Percentiles rank a stretch among this genome's conserved stretches.
Conservation (phyloP, 2,888 invertebrate species). For the Eupithecia subumbrata region DNA sequence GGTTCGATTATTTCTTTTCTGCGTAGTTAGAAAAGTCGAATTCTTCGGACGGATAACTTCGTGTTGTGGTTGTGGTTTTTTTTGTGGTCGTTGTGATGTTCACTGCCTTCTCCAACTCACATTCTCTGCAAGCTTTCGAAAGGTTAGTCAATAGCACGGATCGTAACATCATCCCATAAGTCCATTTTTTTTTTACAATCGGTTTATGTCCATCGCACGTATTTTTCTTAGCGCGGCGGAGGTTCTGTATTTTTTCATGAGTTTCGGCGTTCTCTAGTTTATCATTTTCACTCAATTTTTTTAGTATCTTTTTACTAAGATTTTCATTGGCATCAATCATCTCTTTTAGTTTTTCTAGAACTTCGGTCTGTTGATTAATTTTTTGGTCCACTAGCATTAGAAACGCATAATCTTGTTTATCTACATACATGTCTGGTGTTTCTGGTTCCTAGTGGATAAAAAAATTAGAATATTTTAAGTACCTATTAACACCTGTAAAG, state of each 20-base stretch:
- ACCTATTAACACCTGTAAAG: background rate
- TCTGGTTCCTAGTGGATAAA: constrained; percentile 56
- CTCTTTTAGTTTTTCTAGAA: constrained; percentile 60
- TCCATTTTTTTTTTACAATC: constrained; percentile 59
- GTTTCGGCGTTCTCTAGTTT: no score
- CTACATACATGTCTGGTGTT: constrained; percentile 45
- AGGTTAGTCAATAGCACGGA: constrained; percentile 52
- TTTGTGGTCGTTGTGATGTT: background rate
- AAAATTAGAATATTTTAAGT: constrained; percentile 7
- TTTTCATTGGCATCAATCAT: constrained; percentile 54
- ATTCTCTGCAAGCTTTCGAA: constrained; percentile 43
- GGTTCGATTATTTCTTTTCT: background rate
- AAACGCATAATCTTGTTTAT: constrained; percentile 41
- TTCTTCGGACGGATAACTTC: no score
- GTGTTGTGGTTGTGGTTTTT: background rate
- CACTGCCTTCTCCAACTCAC: background rate
- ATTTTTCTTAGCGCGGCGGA: constrained; percentile 41
- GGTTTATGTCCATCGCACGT: constrained; percentile 50
- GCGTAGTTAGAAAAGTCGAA: background rate
- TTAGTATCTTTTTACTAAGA: constrained; percentile 55
- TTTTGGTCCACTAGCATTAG: constrained; percentile 61
- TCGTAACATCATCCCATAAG: constrained; percentile 59
- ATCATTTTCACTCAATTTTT: constrained; percentile 37
- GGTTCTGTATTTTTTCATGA: no score
- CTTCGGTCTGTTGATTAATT: constrained; percentile 63